Evolutionary conservation across 2,888 invertebrate species (phyloP).

Genomic region (Ctenicera cuprea): DNA sequence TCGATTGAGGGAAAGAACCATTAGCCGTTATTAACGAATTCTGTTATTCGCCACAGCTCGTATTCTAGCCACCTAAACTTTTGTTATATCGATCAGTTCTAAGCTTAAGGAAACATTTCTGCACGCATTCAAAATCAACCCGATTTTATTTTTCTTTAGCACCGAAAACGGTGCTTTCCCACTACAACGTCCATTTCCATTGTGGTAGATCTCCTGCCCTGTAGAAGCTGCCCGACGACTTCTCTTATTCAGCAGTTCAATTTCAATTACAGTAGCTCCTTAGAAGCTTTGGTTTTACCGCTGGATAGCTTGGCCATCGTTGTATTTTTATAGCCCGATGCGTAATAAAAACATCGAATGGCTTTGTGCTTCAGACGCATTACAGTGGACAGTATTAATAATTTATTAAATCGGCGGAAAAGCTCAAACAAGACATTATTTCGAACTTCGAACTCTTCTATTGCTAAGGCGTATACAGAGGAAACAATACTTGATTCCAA

Average conservation of each 20-base stretch:
- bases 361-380: conserved; percentile 42
- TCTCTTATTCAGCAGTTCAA: conserved; percentile 36
- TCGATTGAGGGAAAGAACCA: conserved; percentile 45
- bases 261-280: conserved; percentile 33
- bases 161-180: conserved; percentile 10
- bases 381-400: conserved; percentile 51
- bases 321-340: conserved; percentile 47
- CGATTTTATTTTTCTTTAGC: conserved; percentile 21
- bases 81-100: conserved; percentile 23
- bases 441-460: conserved; percentile 11
- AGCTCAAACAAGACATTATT: conserved; percentile 29
- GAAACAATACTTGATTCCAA: not conserved
- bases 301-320: conserved; percentile 26
- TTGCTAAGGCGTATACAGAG: not conserved
- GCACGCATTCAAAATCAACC: conserved; percentile 24
- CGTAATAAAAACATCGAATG: conserved; percentile 42
- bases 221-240: conserved; percentile 7
- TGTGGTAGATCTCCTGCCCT: conserved; percentile 8
- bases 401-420: conserved; percentile 49
- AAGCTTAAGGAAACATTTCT: conserved; percentile 20
- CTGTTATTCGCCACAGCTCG: conserved; percentile 42
- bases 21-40: conserved; percentile 51
- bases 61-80: conserved; percentile 25
- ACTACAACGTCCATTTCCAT: conserved; percentile 14
- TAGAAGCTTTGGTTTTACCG: conserved; percentile 41